Evolutionary conservation across 1,140 invertebrate genomes (phyloP), one percentile per base, ranked within the genome.

Genomic region (Gryon sp.): DNA sequence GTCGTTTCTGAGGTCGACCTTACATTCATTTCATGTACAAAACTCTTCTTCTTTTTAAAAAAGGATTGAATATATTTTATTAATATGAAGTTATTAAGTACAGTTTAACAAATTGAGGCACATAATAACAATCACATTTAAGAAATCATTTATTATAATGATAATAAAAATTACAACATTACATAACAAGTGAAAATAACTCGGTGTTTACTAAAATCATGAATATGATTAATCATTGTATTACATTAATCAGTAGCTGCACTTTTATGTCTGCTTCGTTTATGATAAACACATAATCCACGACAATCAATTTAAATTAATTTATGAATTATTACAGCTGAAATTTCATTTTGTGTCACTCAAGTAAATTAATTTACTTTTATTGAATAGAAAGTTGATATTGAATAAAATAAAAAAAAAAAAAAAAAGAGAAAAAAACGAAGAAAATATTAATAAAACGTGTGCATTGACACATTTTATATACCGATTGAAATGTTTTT

Each of bases 261-360:
- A 52, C 34, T 7, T 36, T 36, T 12, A 52, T 20, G 12, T 2
- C 1, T 9, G 14, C 12, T 24, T 22, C 9, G 26, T 26, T 22
- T 6, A 15, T 28, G 36, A 36, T 36, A 52, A 36, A 52, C 16
- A 22, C 3, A 24, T 52, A 22, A 52, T 22, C n/a, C 22, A 19
- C 14, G 19, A 45, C 20, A 52, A 34, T 52, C 34, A 52, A 52
- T 8, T 36, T 8, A 22, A 52, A 52, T 52, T 34, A 20, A 52
- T 52, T 34, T 52, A 22, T 52, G 34, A 22, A 24, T 24, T 14
- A 45, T 45, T 45, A 15, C n/a, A 14, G 24, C 14, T 40, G 16
- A 16, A 18, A 22, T 11, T 6, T 32, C 2, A 6, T 5, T 32
- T 11, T 4, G n/a, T 11, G n/a, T 32, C 30, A 32, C 4, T 7